Base-by-base conservation (phyloP, 2,888 invertebrate genomes). In the Acronicta aceris region DNA sequence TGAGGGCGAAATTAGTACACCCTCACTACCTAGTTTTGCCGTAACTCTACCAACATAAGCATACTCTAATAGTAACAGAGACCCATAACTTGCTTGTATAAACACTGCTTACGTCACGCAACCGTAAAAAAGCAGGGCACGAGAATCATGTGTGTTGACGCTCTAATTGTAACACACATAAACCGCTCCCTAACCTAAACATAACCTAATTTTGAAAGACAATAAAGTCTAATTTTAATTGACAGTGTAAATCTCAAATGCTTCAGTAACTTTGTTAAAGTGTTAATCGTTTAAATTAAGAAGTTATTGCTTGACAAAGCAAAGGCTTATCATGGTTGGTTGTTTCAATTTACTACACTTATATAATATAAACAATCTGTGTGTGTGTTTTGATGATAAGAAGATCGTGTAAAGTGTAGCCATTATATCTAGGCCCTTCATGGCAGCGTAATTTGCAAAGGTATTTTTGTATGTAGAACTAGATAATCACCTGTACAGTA, bases 281-380 rank as follows among this genome's bases (percentile, higher is more conserved):
- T 64, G 71, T 74, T 77, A 79, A 78, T 76, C 71, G 75, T 50
- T 73, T 71, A 77, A 82, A 82, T 82, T 76, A 81, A 76, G 78
- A 79, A 77, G 77, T 77, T 71, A 57, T 58, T 47, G 51, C 47
- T 62, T 67, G 69, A 73, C 55, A 57, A 61, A 60, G 62, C 67
- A 51, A 53, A 69, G 53, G 61, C 64, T 67, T 67, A 67, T 54
- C 62, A 59, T 47, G 52, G 48, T 62, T 59, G 73, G 55, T 70
- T 71, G 71, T 71, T 76, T 72, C 49, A 76, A 68, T 71, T 63
- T 71, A 67, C 58, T 59, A 60, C 27, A 43, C 21, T 56, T 66
- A 46, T 43, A n/a, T 68, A 61, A 33, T 56, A 64, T 66, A 65
- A 68, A 75, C 65, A 70, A 69, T 65, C 41, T 59, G 45, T 58